Conservation (phyloP, 2,113 vertebrate genomes). For the Paralichthys olivaceus region DNA sequence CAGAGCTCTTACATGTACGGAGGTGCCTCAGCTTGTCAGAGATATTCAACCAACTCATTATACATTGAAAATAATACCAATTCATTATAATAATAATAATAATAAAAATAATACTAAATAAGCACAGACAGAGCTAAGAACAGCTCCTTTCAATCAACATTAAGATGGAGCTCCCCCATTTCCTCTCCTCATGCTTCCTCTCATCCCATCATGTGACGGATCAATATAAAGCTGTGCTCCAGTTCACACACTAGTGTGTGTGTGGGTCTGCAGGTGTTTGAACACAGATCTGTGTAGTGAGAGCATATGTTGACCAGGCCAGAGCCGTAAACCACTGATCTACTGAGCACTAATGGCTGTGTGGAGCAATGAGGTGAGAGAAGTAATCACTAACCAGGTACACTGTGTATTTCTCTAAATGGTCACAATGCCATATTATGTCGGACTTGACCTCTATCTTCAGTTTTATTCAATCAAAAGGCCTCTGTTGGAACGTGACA, state of each 20-base stretch:
- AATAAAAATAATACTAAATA: no score
- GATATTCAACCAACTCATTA: conserved; percentile 2
- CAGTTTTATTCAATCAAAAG: conserved; percentile 6
- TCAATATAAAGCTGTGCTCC: conserved; percentile 16
- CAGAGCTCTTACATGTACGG: neutral
- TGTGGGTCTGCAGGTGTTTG: neutral
- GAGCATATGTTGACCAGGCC: neutral
- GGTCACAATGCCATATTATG: neutral
- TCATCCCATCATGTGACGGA: conserved; percentile 8
- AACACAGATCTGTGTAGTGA: neutral
- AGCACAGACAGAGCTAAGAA: neutral
- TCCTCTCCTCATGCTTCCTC: neutral
- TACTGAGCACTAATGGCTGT: conserved; percentile 17
- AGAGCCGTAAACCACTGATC: conserved; percentile 9
- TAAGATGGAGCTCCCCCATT: neutral
- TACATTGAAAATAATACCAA: conserved; percentile 2
- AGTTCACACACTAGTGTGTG: neutral
- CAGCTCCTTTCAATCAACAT: conserved; percentile 5
- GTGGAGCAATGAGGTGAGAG: conserved; percentile 7
- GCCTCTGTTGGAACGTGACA: conserved; percentile 41
- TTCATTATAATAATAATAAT: no score
- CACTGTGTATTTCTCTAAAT: conserved; percentile 20
- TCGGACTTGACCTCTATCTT: neutral
- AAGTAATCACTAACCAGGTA: conserved; percentile 51
- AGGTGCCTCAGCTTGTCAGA: conserved; percentile 12